Conservation (phyloP, 2,797 vertebrate genomes). For the Acanthurus lineatus region DNA sequence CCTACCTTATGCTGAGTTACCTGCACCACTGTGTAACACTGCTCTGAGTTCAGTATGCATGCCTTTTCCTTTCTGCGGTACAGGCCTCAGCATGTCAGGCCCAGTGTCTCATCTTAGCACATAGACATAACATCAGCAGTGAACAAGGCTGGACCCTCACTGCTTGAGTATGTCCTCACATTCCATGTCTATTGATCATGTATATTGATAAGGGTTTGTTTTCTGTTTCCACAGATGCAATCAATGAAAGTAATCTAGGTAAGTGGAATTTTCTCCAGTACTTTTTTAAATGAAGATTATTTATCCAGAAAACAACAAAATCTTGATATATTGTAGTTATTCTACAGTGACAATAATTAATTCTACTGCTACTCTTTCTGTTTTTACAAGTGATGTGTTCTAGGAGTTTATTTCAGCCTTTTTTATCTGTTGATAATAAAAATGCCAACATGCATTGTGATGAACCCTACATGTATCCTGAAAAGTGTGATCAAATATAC, state of each 20-base stretch:
- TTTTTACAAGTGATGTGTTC: background rate
- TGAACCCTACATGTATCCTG: background rate
- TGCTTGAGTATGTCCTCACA: constrained; percentile 30
- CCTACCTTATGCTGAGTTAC: background rate
- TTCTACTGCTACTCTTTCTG: background rate
- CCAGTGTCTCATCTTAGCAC: constrained; percentile 8
- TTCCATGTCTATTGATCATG: constrained; percentile 32
- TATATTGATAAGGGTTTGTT: constrained; percentile 42
- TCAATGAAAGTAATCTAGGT: constrained; percentile 68
- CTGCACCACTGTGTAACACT: background rate
- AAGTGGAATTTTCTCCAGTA: constrained; percentile 37
- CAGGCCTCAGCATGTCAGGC: constrained; percentile 60
- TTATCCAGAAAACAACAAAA: background rate
- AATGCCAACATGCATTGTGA: background rate
- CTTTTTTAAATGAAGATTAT: background rate
- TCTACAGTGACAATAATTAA: background rate
- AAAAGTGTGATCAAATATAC: background rate
- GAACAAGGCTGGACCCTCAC: constrained; percentile 13
- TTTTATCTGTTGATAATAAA: background rate
- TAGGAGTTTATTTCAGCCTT: background rate
- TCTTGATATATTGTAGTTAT: background rate
- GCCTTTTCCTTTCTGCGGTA: constrained; percentile 41
- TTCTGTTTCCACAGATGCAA: constrained; percentile 68
- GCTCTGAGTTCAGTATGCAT: constrained; percentile 30
- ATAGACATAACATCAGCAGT: constrained; percentile 65